These are phyloP conservation scores for Conomelus anceps DNA, from an alignment of 2,888 invertebrate genomes.

Conservation along the genomic window DNA sequence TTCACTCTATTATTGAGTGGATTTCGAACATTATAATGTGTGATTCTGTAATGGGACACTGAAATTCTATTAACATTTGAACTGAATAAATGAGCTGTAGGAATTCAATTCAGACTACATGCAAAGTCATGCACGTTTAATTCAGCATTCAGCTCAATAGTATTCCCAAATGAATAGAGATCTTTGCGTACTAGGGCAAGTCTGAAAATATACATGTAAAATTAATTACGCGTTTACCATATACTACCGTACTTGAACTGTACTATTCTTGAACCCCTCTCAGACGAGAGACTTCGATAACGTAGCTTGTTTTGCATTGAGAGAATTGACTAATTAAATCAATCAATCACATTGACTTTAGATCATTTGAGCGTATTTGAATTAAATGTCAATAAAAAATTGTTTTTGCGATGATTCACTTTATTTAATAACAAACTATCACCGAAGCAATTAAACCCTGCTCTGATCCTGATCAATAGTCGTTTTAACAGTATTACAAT, in stretches of 20 bases:
- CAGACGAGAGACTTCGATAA: not conserved
- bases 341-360: too few species aligned
- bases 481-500: too few species aligned
- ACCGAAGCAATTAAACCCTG: too few species aligned
- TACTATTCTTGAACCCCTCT: not conserved
- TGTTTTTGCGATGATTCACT: too few species aligned
- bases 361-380: not conserved
- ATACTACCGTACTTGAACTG: not conserved
- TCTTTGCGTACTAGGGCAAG: not conserved
- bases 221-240: not conserved
- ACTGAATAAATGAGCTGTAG: not conserved
- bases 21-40: not conserved
- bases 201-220: not conserved
- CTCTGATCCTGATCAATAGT: too few species aligned
- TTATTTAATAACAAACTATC: too few species aligned
- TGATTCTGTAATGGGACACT: not conserved
- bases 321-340: too few species aligned
- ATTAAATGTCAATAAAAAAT: too few species aligned
- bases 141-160: not conserved
- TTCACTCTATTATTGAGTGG: too few species aligned
- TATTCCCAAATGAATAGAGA: not conserved
- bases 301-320: not conserved
- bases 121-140: not conserved
- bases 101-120: not conserved
- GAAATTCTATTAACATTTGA: not conserved